These are phyloP conservation scores for Candidula unifasciata DNA, from an alignment of 2,888 invertebrate species.

Conservation along the genomic window DNA sequence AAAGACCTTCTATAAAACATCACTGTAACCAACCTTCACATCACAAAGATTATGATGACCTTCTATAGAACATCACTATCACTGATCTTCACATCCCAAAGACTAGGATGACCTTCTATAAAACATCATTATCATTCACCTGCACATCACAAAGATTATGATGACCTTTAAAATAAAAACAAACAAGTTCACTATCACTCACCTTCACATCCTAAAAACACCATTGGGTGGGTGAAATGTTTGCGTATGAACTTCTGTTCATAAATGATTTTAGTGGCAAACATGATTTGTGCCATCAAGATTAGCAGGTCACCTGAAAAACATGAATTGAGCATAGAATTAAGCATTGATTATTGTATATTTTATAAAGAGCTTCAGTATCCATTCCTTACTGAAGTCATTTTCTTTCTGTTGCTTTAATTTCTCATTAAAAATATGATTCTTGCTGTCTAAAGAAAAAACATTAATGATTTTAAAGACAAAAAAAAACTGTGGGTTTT, in stretches of 20 bases:
- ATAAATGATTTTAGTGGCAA: slow-evolving; percentile 93
- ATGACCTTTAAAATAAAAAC: slow-evolving; percentile 76
- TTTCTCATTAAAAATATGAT: neutral
- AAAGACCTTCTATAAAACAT: too few species aligned
- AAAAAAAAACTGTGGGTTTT: too few species aligned
- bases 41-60: too few species aligned
- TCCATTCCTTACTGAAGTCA: too few species aligned
- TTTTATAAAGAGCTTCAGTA: too few species aligned
- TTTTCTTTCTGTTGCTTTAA: neutral
- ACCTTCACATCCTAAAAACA: slow-evolving; percentile 96
- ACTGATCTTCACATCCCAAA: slow-evolving; percentile 89
- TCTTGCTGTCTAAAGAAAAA: too few species aligned
- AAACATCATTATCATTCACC: slow-evolving; percentile 79
- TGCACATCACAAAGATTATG: slow-evolving; percentile 96
- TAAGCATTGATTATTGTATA: neutral
- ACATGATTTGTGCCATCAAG: slow-evolving; percentile 85
- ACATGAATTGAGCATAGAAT: neutral
- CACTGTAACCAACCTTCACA: too few species aligned
- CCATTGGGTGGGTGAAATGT: slow-evolving; percentile 90
- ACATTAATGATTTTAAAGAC: too few species aligned
- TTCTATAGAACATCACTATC: neutral
- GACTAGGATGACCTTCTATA: neutral
- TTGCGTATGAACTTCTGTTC: slow-evolving; percentile 93
- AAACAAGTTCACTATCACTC: slow-evolving; percentile 21
- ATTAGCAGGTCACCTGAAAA: slow-evolving; percentile 81